Evolutionary conservation across 2,888 invertebrate genomes (phyloP).

Genomic region (Drosophila pseudotakahashii): DNA sequence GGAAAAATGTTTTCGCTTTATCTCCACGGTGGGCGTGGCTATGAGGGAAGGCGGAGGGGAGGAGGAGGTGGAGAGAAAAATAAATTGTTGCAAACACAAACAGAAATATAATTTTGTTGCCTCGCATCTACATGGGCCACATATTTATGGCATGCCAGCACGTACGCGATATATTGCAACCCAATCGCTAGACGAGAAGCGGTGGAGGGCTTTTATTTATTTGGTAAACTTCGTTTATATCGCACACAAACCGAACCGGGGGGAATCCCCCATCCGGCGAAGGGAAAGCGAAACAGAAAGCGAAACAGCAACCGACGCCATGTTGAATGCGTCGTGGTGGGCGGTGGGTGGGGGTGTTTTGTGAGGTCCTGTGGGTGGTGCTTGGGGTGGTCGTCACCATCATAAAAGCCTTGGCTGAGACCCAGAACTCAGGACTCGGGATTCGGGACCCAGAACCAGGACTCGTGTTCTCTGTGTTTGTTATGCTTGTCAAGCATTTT

Average conservation of each 20-base stretch:
- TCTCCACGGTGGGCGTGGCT: slow-evolving; percentile 21
- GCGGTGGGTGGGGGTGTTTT: slow-evolving; percentile 5
- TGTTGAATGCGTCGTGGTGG: slow-evolving; percentile 60
- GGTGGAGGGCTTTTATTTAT: slow-evolving; percentile 68
- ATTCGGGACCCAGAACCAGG: slow-evolving; percentile 8
- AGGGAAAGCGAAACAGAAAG: slow-evolving; percentile 44
- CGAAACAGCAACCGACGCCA: slow-evolving; percentile 61
- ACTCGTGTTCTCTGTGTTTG: slow-evolving; percentile 72
- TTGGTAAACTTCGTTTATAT: slow-evolving; percentile 76
- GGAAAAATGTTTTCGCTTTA: slow-evolving; percentile 54
- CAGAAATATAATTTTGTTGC: slow-evolving; percentile 79
- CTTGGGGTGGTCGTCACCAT: slow-evolving; percentile 41
- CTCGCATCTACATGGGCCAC: slow-evolving; percentile 51
- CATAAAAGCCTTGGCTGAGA: slow-evolving; percentile 62
- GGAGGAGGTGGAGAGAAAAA: slow-evolving; percentile 34
- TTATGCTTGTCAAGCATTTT: slow-evolving; percentile 82
- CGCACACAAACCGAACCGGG: slow-evolving; percentile 47
- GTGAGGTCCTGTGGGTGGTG: slow-evolving; percentile 27
- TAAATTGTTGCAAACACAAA: slow-evolving; percentile 77
- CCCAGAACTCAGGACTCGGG: slow-evolving; percentile 14
- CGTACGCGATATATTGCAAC: slow-evolving; percentile 79
- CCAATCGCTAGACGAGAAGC: slow-evolving; percentile 53
- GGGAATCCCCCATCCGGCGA: slow-evolving; percentile 30
- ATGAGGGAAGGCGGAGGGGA: slow-evolving; percentile 2
- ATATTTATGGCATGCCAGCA: slow-evolving; percentile 78